Percentiles rank a stretch among this genome's conserved stretches.
Evolutionary conservation across 2,888 invertebrate genomes (phyloP).

Genomic region (Macaria liturata): DNA sequence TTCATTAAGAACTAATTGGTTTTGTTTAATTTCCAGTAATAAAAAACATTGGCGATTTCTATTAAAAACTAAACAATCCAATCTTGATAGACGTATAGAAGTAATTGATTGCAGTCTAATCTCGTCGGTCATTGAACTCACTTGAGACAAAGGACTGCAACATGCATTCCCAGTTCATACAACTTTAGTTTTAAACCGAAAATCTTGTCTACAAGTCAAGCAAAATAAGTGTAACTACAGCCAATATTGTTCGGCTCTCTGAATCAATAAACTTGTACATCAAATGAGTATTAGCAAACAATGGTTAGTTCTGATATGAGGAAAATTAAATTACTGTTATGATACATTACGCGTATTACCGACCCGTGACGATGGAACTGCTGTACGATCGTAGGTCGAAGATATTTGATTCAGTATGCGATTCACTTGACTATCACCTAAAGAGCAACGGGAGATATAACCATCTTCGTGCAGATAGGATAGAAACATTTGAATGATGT

Average conservation of each 20-base stretch:
- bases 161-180: conserved; percentile 36
- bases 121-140: conserved; percentile 36
- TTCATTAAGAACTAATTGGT: too few species aligned
- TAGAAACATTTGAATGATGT: too few species aligned
- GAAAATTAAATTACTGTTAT: conserved; percentile 46
- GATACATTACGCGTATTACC: conserved; percentile 40
- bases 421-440: conserved; percentile 3
- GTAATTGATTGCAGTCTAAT: conserved; percentile 32
- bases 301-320: conserved; percentile 46
- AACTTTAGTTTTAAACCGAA: conserved; percentile 33
- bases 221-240: not conserved
- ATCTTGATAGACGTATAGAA: conserved; percentile 21
- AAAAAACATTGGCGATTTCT: too few species aligned
- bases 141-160: conserved; percentile 35
- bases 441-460: too few species aligned
- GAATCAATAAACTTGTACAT: conserved; percentile 42
- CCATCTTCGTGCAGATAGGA: too few species aligned
- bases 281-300: conserved; percentile 43
- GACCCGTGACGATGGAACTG: conserved; percentile 38
- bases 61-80: not conserved
- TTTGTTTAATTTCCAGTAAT: too few species aligned
- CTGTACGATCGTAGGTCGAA: conserved; percentile 10
- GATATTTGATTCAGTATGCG: not conserved
- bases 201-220: conserved; percentile 6
- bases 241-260: conserved; percentile 25